Evolutionary conservation across 1,140 invertebrate genomes (phyloP), one percentile per base, ranked within the genome.

Genomic region (Drosophila ficusphila): DNA sequence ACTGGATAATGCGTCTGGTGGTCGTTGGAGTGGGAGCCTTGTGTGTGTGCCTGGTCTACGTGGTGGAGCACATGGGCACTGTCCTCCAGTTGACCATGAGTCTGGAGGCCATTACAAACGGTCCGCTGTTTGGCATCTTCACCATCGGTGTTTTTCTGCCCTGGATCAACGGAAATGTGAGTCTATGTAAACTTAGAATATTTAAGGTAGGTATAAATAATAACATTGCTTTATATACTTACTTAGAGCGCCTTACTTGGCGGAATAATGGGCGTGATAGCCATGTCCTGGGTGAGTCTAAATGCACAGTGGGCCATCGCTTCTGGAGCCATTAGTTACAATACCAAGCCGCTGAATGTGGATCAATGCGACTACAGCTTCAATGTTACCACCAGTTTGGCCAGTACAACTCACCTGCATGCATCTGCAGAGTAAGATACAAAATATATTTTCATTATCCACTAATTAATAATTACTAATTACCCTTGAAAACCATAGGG

Each of bases 231-330:
- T n/a, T n/a, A n/a, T n/a, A n/a, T n/a, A n/a, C n/a, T n/a, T n/a
- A n/a, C n/a, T n/a, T n/a, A 97, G 96, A 96, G 96, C 39, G 96
- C 96, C 0, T 91, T 96, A 47, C 91, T 92, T 21, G 97, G 96
- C 12, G 94, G 95, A 0, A 44, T 96, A 0, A 83, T 93, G 21
- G 94, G 95, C 46, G 91, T 97, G 3, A 82, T 93, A 4, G 92
- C 96, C 11, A 94, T 96, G 69, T 94, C 95, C 5, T 97, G 96
- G 96, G 94, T 98, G 41, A 96, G 95, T 25, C 92, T 97, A 8
- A 96, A 96, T 18, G 94, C 96, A 0, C 95, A 97, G 89, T 92
- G 96, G 36, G 94, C 95, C 0, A 95, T 96, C 33, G 94, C 94
- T 0, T 92, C 91, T 9, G 94, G 94, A 3, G 90, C 92, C 62